phyloP scores from a whole-genome alignment of 2,888 invertebrate genomes.

The Orthosia cruda region DNA sequence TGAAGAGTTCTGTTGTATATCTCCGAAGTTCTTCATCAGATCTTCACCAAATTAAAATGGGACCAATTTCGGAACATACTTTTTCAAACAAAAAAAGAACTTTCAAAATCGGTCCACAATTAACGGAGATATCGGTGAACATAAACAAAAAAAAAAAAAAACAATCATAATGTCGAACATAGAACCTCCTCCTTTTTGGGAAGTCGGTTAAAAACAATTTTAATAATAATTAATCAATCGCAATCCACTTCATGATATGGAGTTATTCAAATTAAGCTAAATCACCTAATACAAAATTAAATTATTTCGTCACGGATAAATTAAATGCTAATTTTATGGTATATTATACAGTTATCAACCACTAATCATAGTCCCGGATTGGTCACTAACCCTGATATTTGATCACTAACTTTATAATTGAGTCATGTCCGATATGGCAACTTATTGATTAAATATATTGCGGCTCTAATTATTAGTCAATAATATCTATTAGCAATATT shows the following conservation, averaged over 20 bases:
- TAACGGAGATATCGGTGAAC: no score
- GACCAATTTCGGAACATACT: no score
- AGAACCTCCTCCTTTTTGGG: no score
- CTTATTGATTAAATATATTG: slow-evolving; percentile 36
- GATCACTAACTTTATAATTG: slow-evolving; percentile 43
- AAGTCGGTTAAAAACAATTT: no score
- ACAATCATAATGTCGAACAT: no score
- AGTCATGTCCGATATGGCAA: slow-evolving; percentile 21
- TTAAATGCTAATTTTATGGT: slow-evolving; percentile 28
- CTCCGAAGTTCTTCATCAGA: no score
- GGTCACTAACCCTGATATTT: slow-evolving; percentile 35
- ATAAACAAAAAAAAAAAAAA: no score
- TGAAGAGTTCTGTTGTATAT: no score
- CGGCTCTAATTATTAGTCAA: not conserved
- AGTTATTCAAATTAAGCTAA: not conserved
- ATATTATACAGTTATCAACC: slow-evolving; percentile 29
- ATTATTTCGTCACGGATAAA: not conserved
- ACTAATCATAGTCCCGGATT: slow-evolving; percentile 18
- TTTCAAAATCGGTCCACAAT: no score
- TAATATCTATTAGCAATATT: not conserved
- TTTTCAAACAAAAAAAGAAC: no score
- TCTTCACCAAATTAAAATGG: no score
- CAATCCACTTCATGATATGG: not conserved
- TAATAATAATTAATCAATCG: not conserved
- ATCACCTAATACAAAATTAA: not conserved